Percentiles rank a stretch among this genome's conserved stretches.
These are phyloP conservation scores for Zoanthus solanderi DNA, from an alignment of 92 coral and sea anemone genomes.

Conservation along the genomic window DNA sequence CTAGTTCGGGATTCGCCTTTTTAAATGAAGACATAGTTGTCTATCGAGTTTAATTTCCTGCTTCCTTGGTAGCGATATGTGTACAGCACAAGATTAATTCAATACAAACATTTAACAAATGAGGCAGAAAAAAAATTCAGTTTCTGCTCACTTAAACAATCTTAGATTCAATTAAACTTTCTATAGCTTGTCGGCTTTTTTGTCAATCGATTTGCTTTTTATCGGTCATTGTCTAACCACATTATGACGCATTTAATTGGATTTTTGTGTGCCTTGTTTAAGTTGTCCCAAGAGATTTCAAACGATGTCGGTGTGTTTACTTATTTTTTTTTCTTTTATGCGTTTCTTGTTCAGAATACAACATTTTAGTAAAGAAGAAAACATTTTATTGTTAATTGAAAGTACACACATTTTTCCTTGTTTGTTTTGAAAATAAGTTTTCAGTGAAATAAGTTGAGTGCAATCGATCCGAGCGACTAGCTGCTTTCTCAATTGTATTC, in stretches of 20 bases:
- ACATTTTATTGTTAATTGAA: background rate
- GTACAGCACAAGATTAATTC: background rate
- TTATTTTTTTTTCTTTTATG: background rate
- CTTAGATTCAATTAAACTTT: background rate
- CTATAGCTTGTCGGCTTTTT: background rate
- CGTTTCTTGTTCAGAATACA: background rate
- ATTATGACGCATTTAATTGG: slow-evolving; percentile 1
- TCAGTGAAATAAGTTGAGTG: background rate
- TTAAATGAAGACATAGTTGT: background rate
- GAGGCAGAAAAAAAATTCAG: background rate
- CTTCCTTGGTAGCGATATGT: background rate
- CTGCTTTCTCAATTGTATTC: background rate
- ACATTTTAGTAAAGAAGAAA: background rate
- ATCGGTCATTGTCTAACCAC: slow-evolving; percentile 10
- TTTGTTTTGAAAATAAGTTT: background rate
- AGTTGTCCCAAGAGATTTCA: background rate
- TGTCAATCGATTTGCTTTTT: slow-evolving; percentile 1
- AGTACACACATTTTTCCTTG: background rate
- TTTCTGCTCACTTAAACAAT: background rate
- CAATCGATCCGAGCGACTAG: background rate
- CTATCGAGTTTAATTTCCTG: background rate
- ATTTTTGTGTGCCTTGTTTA: background rate
- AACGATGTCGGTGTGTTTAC: background rate
- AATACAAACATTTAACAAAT: background rate
- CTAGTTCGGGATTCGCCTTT: background rate